phyloP scores from a whole-genome alignment of 2,888 invertebrate species.

The Cinara cedri region DNA sequence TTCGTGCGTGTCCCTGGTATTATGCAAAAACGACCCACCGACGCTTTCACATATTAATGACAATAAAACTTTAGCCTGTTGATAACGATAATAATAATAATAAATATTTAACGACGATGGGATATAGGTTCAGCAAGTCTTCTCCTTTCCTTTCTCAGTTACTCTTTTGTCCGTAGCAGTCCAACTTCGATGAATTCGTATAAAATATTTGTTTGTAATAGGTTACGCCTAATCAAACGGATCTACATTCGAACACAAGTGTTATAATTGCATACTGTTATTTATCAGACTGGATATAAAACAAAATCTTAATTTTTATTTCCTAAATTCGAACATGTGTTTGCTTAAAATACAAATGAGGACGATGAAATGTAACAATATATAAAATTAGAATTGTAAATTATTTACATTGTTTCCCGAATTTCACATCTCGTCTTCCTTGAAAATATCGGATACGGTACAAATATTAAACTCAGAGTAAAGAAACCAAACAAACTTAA shows the following conservation, averaged over 20 bases:
- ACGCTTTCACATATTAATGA: slow-evolving; percentile 50
- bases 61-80: slow-evolving; percentile 56
- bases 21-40: slow-evolving; percentile 48
- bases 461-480: background rate
- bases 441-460: background rate
- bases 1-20: slow-evolving; percentile 6
- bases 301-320: too few relatives aligned
- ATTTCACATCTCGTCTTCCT: background rate
- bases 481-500: background rate
- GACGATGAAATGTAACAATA: too few relatives aligned
- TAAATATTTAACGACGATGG: slow-evolving; percentile 41
- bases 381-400: too few relatives aligned
- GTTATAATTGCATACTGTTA: too few relatives aligned
- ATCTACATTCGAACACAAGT: too few relatives aligned
- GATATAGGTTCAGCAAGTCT: background rate
- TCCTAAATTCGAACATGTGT: too few relatives aligned
- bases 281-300: too few relatives aligned
- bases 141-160: background rate
- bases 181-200: background rate
- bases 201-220: background rate
- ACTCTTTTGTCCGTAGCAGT: background rate
- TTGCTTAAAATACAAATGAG: too few relatives aligned
- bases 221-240: background rate
- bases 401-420: too few relatives aligned
- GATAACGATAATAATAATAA: slow-evolving; percentile 54